These are phyloP conservation scores for Dermolepida albohirtum DNA, from an alignment of 2,888 invertebrate genomes.

Conservation along the genomic window DNA sequence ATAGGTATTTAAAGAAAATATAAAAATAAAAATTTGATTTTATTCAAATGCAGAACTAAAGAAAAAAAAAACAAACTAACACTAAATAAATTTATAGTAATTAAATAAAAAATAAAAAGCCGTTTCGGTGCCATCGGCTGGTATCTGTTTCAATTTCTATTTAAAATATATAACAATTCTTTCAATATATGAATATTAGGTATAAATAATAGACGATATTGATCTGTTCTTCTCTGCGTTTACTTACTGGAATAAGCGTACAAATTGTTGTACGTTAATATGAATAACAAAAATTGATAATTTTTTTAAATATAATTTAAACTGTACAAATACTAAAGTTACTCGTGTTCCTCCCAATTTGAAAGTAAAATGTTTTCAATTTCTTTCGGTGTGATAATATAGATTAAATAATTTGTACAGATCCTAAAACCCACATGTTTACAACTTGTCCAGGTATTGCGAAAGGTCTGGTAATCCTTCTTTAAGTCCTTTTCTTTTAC, in stretches of 20 bases:
- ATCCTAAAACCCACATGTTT: constrained; percentile 68
- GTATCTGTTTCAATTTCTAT: too few relatives aligned
- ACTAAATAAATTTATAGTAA: constrained; percentile 5
- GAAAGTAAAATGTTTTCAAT: constrained; percentile 12
- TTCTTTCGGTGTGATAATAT: too few relatives aligned
- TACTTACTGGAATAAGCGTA: constrained; percentile 42
- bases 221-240: constrained; percentile 36
- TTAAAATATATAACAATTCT: constrained; percentile 3
- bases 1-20: constrained; percentile 5
- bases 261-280: constrained; percentile 36
- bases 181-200: constrained; percentile 8
- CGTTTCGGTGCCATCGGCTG: neutral
- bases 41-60: constrained; percentile 17
- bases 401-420: constrained; percentile 62
- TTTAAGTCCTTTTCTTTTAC: constrained; percentile 99
- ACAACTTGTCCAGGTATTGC: constrained; percentile 99
- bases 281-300: constrained; percentile 21
- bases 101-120: constrained; percentile 5
- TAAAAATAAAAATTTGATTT: constrained; percentile 12
- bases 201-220: constrained; percentile 8
- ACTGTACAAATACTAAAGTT: constrained; percentile 41
- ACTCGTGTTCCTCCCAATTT: constrained; percentile 16
- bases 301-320: constrained; percentile 23
- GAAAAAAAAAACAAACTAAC: constrained; percentile 16
- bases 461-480: constrained; percentile 95